Evolutionary conservation across 2,113 vertebrate species (phyloP).

Genomic region (Sceloporus undulatus): DNA sequence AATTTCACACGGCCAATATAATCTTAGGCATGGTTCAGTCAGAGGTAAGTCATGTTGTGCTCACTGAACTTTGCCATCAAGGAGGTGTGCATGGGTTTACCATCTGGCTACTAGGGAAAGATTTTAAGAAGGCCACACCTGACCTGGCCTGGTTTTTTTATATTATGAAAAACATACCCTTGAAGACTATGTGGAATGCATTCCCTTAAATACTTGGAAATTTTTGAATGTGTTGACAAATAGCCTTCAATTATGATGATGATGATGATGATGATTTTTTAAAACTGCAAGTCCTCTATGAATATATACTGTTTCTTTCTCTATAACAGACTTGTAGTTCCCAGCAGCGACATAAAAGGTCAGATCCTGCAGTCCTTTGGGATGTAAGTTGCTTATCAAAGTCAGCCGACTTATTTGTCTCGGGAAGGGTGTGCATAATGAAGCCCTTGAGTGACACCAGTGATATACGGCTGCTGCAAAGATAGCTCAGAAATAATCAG

Average conservation of each 20-base stretch:
- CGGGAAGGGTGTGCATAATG: slow-evolving; percentile 38
- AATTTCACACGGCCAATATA: background rate
- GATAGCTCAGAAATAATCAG: slow-evolving; percentile 33
- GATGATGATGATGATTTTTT: slow-evolving; percentile 12
- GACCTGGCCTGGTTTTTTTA: slow-evolving; percentile 6
- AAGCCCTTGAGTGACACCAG: slow-evolving; percentile 15
- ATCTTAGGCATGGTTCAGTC: background rate
- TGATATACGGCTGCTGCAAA: slow-evolving; percentile 36
- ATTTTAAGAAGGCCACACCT: slow-evolving; percentile 48
- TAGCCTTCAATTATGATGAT: slow-evolving; percentile 22
- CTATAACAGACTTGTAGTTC: slow-evolving; percentile 34
- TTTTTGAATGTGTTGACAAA: slow-evolving; percentile 42
- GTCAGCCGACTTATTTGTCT: slow-evolving; percentile 9
- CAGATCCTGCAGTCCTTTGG: background rate
- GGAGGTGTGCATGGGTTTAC: background rate
- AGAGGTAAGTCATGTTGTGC: background rate
- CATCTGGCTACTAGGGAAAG: slow-evolving; percentile 45
- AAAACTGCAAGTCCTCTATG: slow-evolving; percentile 10
- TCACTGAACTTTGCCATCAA: background rate
- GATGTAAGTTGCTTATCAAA: slow-evolving; percentile 8
- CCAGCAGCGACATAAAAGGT: background rate
- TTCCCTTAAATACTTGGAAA: slow-evolving; percentile 70
- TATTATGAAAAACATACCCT: slow-evolving; percentile 21
- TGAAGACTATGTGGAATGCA: slow-evolving; percentile 50
- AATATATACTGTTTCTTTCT: background rate